A percentile compares a stretch with the other conserved stretches of the same genome.
Conservation (phyloP, 1,140 invertebrate species). For the Odontomachus brunneus region DNA sequence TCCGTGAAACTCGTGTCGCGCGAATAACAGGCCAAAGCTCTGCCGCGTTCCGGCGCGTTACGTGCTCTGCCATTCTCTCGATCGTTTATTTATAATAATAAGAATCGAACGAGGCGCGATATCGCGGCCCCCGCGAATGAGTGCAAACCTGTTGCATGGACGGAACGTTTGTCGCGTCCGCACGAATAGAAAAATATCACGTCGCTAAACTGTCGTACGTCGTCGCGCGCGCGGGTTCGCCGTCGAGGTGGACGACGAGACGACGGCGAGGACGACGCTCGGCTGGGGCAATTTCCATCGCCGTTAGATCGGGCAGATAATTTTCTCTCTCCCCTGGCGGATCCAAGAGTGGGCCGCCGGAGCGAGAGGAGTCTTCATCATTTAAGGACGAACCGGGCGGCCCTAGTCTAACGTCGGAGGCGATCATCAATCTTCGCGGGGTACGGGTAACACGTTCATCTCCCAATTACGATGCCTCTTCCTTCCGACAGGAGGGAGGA, state of each 20-base stretch:
- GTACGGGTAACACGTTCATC: constrained; percentile 71
- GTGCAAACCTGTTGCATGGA: constrained; percentile 24
- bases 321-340: constrained; percentile 58
- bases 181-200: constrained; percentile 32
- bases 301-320: constrained; percentile 66
- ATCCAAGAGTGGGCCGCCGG: constrained; percentile 40
- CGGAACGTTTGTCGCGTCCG: constrained; percentile 1
- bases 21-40: background rate
- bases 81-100: constrained; percentile 1
- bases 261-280: constrained; percentile 3
- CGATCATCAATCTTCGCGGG: constrained; percentile 71
- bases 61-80: background rate
- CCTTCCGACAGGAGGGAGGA: constrained; percentile 47
- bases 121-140: background rate
- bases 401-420: constrained; percentile 45
- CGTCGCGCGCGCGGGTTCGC: constrained; percentile 21
- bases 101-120: background rate
- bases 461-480: constrained; percentile 70
- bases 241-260: constrained; percentile 22
- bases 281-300: constrained; percentile 46
- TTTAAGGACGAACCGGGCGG: constrained; percentile 29
- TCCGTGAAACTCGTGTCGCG: background rate
- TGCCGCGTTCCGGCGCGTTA: too few species aligned
- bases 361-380: constrained; percentile 61
- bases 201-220: background rate